Evolutionary conservation across 2,113 vertebrate genomes (phyloP).

Genomic region (Mus spicilegus): DNA sequence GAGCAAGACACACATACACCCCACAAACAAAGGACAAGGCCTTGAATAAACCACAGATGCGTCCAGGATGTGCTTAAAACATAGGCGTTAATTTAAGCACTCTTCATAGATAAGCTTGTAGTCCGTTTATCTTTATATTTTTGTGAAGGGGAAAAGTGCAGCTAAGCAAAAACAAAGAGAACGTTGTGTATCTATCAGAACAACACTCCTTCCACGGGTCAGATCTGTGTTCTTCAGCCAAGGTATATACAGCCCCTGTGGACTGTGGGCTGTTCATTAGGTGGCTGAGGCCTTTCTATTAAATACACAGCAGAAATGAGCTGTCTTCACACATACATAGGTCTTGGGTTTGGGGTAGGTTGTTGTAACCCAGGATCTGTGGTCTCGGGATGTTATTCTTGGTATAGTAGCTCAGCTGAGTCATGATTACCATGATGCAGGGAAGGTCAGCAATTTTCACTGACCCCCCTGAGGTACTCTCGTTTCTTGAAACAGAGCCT

Average conservation of each 20-base stretch:
- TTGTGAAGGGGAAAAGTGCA: neutral
- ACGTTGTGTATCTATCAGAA: neutral
- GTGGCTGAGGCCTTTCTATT: neutral
- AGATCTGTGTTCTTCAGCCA: neutral
- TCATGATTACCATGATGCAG: neutral
- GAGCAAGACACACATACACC: neutral
- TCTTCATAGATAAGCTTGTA: neutral
- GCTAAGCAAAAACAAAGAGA: neutral
- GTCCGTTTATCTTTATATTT: neutral
- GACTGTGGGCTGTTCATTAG: rapidly evolving
- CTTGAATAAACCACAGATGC: neutral
- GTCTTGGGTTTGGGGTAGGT: neutral
- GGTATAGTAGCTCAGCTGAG: neutral
- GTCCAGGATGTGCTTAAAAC: neutral
- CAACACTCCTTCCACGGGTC: too few relatives aligned
- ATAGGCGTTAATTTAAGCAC: neutral
- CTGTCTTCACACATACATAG: neutral
- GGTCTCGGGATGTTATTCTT: neutral
- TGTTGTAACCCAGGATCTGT: neutral
- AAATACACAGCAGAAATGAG: neutral
- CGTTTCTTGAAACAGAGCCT: conserved; percentile 50
- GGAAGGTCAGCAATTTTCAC: neutral
- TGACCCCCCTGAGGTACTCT: neutral
- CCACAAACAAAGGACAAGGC: neutral
- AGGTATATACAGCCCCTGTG: rapidly evolving